Evolutionary conservation across 2,797 vertebrate species (phyloP).

Genomic region (Anisognathus igniventris): DNA sequence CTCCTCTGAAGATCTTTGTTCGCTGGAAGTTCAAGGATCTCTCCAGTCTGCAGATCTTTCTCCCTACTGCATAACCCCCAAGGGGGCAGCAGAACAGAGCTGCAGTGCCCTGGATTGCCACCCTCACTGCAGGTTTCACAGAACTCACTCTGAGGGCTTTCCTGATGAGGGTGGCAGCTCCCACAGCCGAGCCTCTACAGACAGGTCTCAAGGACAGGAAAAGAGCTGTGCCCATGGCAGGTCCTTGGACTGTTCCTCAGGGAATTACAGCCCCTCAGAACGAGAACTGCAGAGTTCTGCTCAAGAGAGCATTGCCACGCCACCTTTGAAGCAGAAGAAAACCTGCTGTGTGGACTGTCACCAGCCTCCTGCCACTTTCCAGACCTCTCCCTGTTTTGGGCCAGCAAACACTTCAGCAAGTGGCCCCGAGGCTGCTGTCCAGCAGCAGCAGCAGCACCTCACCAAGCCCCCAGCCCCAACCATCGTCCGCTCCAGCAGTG

Average conservation of each 20-base stretch:
- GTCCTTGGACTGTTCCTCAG: conserved; percentile 78
- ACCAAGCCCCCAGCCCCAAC: conserved; percentile 74
- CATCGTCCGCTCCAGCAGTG: conserved; percentile 91
- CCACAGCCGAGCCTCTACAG: conserved; percentile 70
- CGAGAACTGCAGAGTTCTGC: conserved; percentile 41
- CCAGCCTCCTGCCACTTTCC: conserved; percentile 74
- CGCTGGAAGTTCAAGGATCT: conserved; percentile 84
- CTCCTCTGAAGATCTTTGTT: conserved; percentile 86
- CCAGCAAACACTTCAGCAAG: not conserved
- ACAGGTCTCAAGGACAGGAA: conserved; percentile 68
- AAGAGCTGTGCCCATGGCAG: conserved; percentile 41
- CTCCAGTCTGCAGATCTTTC: conserved; percentile 76
- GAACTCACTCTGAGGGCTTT: conserved; percentile 55
- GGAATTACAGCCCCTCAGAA: conserved; percentile 71
- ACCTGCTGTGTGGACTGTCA: conserved; percentile 84
- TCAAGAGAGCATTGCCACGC: conserved; percentile 35
- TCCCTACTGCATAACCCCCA: conserved; percentile 72
- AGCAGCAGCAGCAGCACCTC: conserved; percentile 48
- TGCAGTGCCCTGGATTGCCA: conserved; percentile 78
- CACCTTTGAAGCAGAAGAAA: conserved; percentile 74
- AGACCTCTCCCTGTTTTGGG: conserved; percentile 71
- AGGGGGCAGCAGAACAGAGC: conserved; percentile 71
- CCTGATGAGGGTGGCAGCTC: conserved; percentile 58
- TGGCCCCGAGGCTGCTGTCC: conserved; percentile 53
- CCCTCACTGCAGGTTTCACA: conserved; percentile 53